Conservation (phyloP, 2,113 vertebrate species). For the Galbula dea region DNA sequence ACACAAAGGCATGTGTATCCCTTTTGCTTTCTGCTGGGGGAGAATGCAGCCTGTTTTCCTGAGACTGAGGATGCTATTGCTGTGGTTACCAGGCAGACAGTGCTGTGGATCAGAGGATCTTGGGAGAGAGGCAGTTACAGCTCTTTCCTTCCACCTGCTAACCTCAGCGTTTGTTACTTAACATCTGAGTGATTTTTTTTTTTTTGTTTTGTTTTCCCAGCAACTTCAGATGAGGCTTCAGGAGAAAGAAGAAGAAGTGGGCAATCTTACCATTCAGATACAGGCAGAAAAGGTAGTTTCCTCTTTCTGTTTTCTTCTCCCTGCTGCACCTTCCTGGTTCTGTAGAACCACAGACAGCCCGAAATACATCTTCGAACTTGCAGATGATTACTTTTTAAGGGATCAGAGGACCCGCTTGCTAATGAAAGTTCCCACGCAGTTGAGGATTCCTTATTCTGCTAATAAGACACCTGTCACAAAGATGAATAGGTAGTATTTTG, state of each 20-base stretch:
- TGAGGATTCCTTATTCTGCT: neutral
- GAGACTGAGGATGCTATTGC: neutral
- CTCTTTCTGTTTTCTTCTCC: neutral
- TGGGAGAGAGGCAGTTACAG: neutral
- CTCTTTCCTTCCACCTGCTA: neutral
- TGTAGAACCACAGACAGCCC: neutral
- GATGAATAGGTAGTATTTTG: neutral
- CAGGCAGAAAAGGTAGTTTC: slow-evolving; percentile 84
- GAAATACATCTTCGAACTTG: neutral
- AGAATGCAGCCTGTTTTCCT: neutral
- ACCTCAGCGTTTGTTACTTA: neutral
- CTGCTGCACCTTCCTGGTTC: neutral
- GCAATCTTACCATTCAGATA: slow-evolving; percentile 74
- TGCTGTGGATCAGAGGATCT: neutral
- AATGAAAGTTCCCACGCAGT: neutral
- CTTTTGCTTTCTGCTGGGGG: neutral
- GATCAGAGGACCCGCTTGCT: neutral
- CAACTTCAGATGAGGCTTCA: slow-evolving; percentile 81
- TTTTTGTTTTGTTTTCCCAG: slow-evolving; percentile 70
- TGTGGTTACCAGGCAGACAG: neutral
- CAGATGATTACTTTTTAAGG: neutral
- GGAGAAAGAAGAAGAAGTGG: slow-evolving; percentile 82
- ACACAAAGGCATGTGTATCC: neutral
- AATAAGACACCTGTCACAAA: neutral
- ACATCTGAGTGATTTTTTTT: neutral